A percentile compares a stretch with the other conserved stretches of the same genome.
Conservation (phyloP, 2,888 invertebrate genomes). For the Macropis europaea region DNA sequence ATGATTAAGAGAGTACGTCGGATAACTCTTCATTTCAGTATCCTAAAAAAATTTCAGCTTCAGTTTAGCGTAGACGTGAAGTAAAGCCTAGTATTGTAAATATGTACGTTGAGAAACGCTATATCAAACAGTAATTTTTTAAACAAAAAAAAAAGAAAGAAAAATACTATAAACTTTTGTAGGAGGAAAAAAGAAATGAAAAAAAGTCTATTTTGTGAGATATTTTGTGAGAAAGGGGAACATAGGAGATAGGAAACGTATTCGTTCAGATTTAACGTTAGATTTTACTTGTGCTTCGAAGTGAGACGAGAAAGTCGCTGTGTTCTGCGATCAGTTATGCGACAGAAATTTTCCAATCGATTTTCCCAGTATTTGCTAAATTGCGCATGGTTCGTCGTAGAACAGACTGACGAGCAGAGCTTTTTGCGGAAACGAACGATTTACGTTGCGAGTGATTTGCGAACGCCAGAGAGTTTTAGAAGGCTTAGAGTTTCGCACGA, state of each 20-base stretch:
- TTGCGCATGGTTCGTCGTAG: background rate
- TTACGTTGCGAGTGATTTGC: background rate
- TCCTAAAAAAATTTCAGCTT: too few relatives aligned
- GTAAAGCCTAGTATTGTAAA: conserved; percentile 35
- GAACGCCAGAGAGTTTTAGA: conserved; percentile 3
- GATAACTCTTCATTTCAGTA: too few relatives aligned
- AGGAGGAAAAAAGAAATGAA: conserved; percentile 23
- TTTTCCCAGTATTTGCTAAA: background rate
- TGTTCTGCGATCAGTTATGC: background rate
- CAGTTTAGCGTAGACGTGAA: background rate
- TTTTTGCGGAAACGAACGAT: background rate
- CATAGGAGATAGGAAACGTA: conserved; percentile 28
- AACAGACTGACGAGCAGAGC: background rate
- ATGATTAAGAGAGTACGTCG: too few relatives aligned
- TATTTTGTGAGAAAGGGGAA: conserved; percentile 34
- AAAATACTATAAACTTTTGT: conserved; percentile 16
- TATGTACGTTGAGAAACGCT: conserved; percentile 26
- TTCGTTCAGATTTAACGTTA: conserved; percentile 18
- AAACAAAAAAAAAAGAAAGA: conserved; percentile 4
- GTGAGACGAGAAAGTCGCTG: background rate
- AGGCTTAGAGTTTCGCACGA: conserved; percentile 38
- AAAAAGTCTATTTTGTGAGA: conserved; percentile 56
- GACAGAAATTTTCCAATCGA: background rate
- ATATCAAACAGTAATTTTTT: conserved; percentile 41
- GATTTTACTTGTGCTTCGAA: conserved; percentile 19